Evolutionary conservation across 2,888 invertebrate genomes (phyloP).

Genomic region (Andrena fulva): DNA sequence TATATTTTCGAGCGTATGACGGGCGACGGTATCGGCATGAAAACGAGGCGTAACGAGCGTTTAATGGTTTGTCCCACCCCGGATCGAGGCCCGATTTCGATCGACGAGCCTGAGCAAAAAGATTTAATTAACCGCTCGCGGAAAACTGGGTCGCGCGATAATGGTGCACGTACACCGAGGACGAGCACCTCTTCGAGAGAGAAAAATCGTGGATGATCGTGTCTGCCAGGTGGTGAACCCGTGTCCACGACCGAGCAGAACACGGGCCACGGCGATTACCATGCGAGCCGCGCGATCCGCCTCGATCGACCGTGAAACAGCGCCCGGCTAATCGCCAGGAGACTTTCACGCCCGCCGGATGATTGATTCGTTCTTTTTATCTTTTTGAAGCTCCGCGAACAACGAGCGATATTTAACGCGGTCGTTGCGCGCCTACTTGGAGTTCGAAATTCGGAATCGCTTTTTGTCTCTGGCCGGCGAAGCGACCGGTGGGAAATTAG

Average conservation of each 20-base stretch:
- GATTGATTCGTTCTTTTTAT: slow-evolving; percentile 25
- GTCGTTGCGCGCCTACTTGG: neutral
- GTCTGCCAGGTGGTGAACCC: neutral
- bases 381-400: neutral
- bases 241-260: neutral
- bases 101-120: slow-evolving; percentile 34
- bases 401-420: slow-evolving; percentile 1
- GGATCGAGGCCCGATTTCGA: slow-evolving; percentile 36
- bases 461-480: neutral
- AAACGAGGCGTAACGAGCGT: slow-evolving; percentile 60
- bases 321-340: slow-evolving; percentile 27
- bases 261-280: slow-evolving; percentile 28
- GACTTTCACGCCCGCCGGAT: slow-evolving; percentile 51
- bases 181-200: neutral
- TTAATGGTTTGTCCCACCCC: slow-evolving; percentile 55
- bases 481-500: neutral
- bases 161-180: slow-evolving; percentile 49
- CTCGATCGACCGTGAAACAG: slow-evolving; percentile 45
- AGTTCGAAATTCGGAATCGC: neutral
- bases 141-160: slow-evolving; percentile 67
- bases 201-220: slow-evolving; percentile 24
- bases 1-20: slow-evolving; percentile 18
- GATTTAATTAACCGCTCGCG: slow-evolving; percentile 64
- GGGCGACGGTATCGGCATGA: slow-evolving; percentile 44
- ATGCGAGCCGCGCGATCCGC: slow-evolving; percentile 48